These are phyloP conservation scores for Celastrina argiolus DNA, from an alignment of 2,888 invertebrate genomes.

Conservation along the genomic window DNA sequence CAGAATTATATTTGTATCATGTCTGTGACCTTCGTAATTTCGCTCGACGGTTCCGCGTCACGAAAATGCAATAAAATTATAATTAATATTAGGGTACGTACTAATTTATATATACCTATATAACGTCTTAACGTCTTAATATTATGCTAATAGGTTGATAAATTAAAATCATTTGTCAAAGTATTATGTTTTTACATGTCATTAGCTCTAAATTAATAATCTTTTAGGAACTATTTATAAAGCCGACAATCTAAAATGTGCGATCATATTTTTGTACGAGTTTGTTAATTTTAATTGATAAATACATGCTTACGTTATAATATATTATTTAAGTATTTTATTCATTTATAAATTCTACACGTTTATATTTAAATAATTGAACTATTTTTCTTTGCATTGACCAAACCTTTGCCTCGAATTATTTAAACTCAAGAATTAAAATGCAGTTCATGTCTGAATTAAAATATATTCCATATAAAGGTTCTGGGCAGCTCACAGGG, in stretches of 20 bases:
- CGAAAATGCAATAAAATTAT: conserved; percentile 5
- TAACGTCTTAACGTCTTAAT: not conserved
- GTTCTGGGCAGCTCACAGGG: conserved; percentile 9
- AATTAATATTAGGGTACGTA: not conserved
- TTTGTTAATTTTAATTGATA: no score
- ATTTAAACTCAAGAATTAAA: not conserved
- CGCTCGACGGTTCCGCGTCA: not conserved
- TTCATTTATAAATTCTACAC: no score
- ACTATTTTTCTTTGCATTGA: no score
- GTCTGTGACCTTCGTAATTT: not conserved
- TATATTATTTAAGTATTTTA: no score
- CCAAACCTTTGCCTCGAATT: no score
- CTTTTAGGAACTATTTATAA: no score
- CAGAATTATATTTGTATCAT: not conserved
- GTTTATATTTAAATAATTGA: no score
- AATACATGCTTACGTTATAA: no score
- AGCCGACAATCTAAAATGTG: not conserved
- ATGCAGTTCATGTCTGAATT: not conserved
- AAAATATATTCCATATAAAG: conserved; percentile 14
- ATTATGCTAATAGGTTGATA: not conserved
- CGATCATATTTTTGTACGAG: no score
- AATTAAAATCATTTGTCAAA: no score
- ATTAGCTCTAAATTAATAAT: no score
- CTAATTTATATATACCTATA: not conserved
- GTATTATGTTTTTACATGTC: not conserved